phyloP scores from a whole-genome alignment of 2,113 vertebrate genomes.

The Perca flavescens region DNA sequence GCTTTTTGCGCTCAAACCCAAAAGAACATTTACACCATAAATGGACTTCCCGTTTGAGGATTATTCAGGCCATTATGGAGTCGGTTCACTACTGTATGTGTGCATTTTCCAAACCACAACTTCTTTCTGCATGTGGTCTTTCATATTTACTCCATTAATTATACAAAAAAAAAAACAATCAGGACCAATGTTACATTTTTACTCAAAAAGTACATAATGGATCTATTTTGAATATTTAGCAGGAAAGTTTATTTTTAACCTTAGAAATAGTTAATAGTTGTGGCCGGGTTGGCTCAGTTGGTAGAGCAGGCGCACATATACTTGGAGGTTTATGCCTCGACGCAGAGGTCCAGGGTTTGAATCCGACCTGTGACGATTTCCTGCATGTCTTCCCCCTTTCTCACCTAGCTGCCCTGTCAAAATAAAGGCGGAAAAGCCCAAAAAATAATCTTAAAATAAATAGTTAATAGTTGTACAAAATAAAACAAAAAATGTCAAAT shows the following conservation, averaged over 20 bases:
- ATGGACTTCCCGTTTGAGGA: slow-evolving; percentile 45
- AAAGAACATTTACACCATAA: slow-evolving; percentile 30
- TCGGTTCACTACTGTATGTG: background rate
- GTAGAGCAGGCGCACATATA: too few species aligned
- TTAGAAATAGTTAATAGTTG: background rate
- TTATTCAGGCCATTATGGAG: background rate
- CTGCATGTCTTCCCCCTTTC: too few species aligned
- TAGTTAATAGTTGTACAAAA: background rate
- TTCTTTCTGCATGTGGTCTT: background rate
- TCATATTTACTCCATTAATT: background rate
- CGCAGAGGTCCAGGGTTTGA: too few species aligned
- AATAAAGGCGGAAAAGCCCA: too few species aligned
- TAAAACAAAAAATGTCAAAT: background rate
- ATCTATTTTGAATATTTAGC: background rate
- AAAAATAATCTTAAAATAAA: background rate
- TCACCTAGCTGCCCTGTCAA: too few species aligned
- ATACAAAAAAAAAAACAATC: background rate
- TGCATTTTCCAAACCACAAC: background rate
- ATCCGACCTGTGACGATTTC: too few species aligned
- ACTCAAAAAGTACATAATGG: background rate
- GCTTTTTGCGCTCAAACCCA: slow-evolving; percentile 1
- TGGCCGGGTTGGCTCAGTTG: too few species aligned
- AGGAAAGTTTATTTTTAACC: background rate
- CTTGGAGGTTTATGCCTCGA: too few species aligned
- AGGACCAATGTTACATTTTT: background rate